phyloP scores from a whole-genome alignment of 2,113 vertebrate genomes.

The Anguilla japonica region DNA sequence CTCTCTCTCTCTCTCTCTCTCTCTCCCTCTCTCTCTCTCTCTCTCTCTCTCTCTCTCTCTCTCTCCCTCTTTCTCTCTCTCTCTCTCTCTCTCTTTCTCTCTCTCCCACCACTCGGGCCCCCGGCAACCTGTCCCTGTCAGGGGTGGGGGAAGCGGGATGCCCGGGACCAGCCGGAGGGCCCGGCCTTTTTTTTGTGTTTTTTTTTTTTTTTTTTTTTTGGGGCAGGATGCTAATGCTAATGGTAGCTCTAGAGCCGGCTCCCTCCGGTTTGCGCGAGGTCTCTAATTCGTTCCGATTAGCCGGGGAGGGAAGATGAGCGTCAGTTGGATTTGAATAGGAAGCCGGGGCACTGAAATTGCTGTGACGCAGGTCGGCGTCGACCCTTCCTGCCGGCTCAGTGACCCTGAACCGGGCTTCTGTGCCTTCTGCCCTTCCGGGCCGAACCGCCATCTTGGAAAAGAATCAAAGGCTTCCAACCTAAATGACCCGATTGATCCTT shows the following conservation, averaged over 20 bases:
- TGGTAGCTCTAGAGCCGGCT: background rate
- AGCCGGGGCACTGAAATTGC: background rate
- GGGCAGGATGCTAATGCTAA: background rate
- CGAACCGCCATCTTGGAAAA: background rate
- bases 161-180: no score
- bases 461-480: background rate
- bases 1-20: background rate
- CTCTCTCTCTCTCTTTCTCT: no score
- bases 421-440: background rate
- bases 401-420: background rate
- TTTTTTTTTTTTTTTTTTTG: background rate
- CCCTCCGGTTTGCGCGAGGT: background rate
- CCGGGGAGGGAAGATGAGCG: background rate
- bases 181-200: no score
- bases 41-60: no score
- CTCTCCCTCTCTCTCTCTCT: no score
- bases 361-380: no score
- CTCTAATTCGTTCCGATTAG: slow-evolving; percentile 10
- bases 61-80: no score
- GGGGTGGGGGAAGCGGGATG: no score
- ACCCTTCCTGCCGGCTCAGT: background rate
- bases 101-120: no score
- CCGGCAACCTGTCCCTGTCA: no score
- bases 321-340: background rate
- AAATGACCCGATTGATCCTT: background rate